These are phyloP conservation scores for Xestia sexstrigata DNA, from an alignment of 2,888 invertebrate species.

Conservation along the genomic window DNA sequence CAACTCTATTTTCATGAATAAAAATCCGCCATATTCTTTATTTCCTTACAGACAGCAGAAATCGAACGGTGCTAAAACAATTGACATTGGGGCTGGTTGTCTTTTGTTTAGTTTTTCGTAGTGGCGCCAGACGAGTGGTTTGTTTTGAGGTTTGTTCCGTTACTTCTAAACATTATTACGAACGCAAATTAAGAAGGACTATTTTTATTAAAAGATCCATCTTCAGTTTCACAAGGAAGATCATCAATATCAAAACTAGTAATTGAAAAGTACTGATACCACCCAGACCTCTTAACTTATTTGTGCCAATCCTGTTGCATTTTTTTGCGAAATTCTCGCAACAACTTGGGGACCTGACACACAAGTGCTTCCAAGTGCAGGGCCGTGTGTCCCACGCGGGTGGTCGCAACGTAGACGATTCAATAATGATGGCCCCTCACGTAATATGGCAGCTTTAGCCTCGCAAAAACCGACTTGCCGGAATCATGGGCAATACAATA, in stretches of 20 bases:
- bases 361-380: conserved; percentile 74
- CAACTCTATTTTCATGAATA: too few relatives aligned
- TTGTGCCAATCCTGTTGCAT: conserved; percentile 49
- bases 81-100: not conserved
- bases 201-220: not conserved
- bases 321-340: conserved; percentile 58
- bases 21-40: too few relatives aligned
- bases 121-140: not conserved
- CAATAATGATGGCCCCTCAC: conserved; percentile 84
- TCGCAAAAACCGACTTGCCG: conserved; percentile 81
- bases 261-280: not conserved
- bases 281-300: conserved; percentile 52
- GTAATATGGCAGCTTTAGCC: conserved; percentile 80
- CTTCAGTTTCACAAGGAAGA: not conserved
- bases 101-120: conserved; percentile 16
- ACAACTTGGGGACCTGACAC: conserved; percentile 53
- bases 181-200: not conserved
- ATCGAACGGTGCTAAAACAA: conserved; percentile 12
- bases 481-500: conserved; percentile 82
- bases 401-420: conserved; percentile 84
- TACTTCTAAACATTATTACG: not conserved
- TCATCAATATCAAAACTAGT: not conserved
- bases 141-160: not conserved
- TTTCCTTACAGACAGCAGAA: too few relatives aligned
- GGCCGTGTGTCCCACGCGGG: conserved; percentile 83